These are phyloP conservation scores for Parascotia fuliginaria DNA, from an alignment of 2,888 invertebrate genomes.

Conservation along the genomic window DNA sequence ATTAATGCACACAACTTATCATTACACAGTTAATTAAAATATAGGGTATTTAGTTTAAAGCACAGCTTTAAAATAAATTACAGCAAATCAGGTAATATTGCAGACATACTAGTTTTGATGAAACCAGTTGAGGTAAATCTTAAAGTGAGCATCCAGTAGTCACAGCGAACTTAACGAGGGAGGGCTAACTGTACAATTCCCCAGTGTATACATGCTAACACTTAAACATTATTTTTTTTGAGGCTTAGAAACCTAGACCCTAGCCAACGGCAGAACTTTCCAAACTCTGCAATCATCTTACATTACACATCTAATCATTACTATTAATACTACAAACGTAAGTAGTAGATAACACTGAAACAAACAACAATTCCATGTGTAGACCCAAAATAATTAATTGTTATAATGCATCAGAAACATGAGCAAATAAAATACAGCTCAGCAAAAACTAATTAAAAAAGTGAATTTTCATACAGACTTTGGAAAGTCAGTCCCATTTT, in stretches of 20 bases:
- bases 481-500: conserved; percentile 83
- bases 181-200: conserved; percentile 86
- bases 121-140: conserved; percentile 75
- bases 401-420: conserved; percentile 49
- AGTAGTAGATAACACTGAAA: conserved; percentile 62
- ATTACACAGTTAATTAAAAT: conserved; percentile 60
- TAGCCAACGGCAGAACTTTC: conserved; percentile 82
- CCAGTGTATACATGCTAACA: conserved; percentile 84
- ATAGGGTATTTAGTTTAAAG: conserved; percentile 67
- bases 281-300: conserved; percentile 77
- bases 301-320: conserved; percentile 59
- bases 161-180: conserved; percentile 85
- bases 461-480: conserved; percentile 70
- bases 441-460: conserved; percentile 45
- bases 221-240: conserved; percentile 83
- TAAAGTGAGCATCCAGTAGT: conserved; percentile 80
- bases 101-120: conserved; percentile 78
- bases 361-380: conserved; percentile 69
- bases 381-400: conserved; percentile 60
- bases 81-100: conserved; percentile 57
- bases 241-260: conserved; percentile 81
- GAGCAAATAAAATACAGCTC: conserved; percentile 44
- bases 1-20: conserved; percentile 59
- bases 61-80: conserved; percentile 69
- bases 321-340: conserved; percentile 63